Evolutionary conservation across 2,888 invertebrate species (phyloP), one percentile per base, ranked within the genome.

Genomic region (Limnephilus rhombicus): DNA sequence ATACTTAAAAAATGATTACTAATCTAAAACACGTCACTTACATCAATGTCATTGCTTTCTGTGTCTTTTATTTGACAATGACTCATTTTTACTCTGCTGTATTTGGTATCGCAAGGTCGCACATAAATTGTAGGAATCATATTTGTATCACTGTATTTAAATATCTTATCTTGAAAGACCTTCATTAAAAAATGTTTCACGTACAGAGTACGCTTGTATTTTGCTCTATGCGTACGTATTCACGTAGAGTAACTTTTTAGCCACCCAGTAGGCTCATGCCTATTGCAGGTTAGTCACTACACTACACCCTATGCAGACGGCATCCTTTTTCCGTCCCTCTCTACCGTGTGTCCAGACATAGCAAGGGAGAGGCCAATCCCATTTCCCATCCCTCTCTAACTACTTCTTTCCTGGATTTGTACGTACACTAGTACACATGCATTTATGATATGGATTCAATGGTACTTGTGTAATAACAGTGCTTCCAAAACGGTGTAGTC

Each of bases 261-360:
- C 24, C 91, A 80, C 85, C 86, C 86, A 80, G 86, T 86, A 85
- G 85, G 49, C 31, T 45, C 45, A 37, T 80, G 80, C 45, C 68
- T 68, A 81, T 49, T 88, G 81, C 86, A 88, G 80, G 87, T 86
- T 82, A 88, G 53, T 82, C 85, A n/a, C 82, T 41, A 34, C 91
- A 91, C 82, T 41, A 34, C 91, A 91, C 82, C 91, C 91, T 83
- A 80, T 91, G 92, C 80, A 90, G 82, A 68, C 80, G 68, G 87
- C 91, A 89, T 91, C 85, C 87, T 37, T 91, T 37, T 87, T 82
- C 49, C 80, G 80, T 92, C 91, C 82, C 91, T 41, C 53, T 93
- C 89, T 29, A 37, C 15, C 92, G 31, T 85, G 31, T 82, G 29
- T 31, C 91, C 92, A 93, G 93, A 93, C 93, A 93, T 93, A 92